A percentile compares a stretch with the other conserved stretches of the same genome.
Conservation (phyloP, 1,140 invertebrate species). For the Drosophila mayri region DNA sequence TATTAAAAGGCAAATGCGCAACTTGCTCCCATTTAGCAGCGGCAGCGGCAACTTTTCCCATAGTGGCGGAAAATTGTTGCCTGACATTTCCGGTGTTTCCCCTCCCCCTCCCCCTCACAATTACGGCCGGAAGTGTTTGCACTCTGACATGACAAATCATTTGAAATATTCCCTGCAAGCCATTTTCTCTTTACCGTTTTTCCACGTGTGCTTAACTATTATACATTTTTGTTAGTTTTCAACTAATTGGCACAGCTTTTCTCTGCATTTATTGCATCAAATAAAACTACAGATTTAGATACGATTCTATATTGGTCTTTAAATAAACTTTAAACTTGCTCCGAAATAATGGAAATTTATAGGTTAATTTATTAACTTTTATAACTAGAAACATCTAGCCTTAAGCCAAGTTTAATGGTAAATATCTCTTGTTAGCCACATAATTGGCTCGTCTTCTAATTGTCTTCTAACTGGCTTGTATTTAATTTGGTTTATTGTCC, state of each 20-base stretch:
- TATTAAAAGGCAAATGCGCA: slow-evolving; percentile 72
- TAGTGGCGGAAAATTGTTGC: slow-evolving; percentile 50
- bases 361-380: not conserved
- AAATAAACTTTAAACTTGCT: too few species aligned
- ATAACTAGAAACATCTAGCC: not conserved
- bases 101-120: slow-evolving; percentile 1
- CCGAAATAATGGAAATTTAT: not conserved
- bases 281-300: too few species aligned
- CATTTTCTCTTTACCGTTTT: slow-evolving; percentile 8
- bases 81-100: slow-evolving; percentile 35
- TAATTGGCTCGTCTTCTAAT: slow-evolving; percentile 22
- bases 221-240: slow-evolving; percentile 55
- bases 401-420: not conserved
- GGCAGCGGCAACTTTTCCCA: slow-evolving; percentile 33
- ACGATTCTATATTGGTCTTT: not conserved
- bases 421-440: not conserved
- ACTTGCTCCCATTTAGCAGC: slow-evolving; percentile 44
- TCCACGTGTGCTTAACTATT: slow-evolving; percentile 56
- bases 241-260: slow-evolving; percentile 61
- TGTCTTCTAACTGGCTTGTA: slow-evolving; percentile 19
- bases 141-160: slow-evolving; percentile 78
- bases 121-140: slow-evolving; percentile 65
- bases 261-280: slow-evolving; percentile 14
- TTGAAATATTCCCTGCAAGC: slow-evolving; percentile 56
- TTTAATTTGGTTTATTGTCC: slow-evolving; percentile 72